These are phyloP conservation scores for Bradypus variegatus DNA, from an alignment of 2,797 vertebrate genomes.

Conservation along the genomic window DNA sequence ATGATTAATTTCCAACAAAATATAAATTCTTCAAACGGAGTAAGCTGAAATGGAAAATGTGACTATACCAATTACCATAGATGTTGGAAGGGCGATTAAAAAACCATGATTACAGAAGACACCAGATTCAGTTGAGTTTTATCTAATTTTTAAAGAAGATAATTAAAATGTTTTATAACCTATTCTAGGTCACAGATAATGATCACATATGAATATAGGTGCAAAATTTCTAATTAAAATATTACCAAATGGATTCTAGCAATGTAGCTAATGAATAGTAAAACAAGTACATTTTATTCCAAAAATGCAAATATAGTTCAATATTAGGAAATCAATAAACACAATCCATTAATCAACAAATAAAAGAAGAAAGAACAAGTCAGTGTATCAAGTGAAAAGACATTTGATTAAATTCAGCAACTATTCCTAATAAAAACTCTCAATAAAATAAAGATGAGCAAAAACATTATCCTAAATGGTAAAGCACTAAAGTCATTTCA, in stretches of 20 bases:
- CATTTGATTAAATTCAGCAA: slow-evolving; percentile 9
- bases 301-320: background rate
- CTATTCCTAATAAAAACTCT: slow-evolving; percentile 6
- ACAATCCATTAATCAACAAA: background rate
- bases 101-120: background rate
- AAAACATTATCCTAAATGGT: slow-evolving; percentile 2
- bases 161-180: background rate
- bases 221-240: slow-evolving; percentile 6
- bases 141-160: background rate
- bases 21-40: background rate
- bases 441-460: background rate
- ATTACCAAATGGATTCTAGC: background rate
- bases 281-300: background rate
- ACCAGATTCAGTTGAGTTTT: background rate
- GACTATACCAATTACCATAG: background rate
- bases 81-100: background rate
- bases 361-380: background rate
- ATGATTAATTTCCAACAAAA: background rate
- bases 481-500: slow-evolving; percentile 9
- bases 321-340: background rate
- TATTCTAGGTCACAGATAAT: background rate
- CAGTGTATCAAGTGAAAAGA: background rate
- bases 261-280: background rate
- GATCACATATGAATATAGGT: background rate
- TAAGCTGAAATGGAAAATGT: background rate